Evolutionary conservation across 2,113 vertebrate species (phyloP), one percentile per base, ranked within the genome.

Genomic region (Sula dactylatra): DNA sequence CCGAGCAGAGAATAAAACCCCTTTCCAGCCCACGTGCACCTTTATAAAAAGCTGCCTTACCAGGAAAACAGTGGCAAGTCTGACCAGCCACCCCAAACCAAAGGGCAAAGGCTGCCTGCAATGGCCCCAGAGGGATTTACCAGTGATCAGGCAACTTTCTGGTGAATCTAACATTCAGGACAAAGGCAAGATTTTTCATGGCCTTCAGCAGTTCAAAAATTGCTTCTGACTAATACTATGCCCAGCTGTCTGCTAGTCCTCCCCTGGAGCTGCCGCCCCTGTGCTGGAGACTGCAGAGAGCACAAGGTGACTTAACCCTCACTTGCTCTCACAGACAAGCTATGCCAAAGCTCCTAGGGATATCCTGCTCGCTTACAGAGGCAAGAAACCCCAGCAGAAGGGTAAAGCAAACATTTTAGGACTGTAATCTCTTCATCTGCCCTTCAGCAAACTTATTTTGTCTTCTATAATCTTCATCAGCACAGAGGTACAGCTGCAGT

Each of bases 221-320:
- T 40, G 21, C 74, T 90, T 65, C 58, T 73, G 49, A 31, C 31
- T 66, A 9, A 8, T 65, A 54, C 50, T 66, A 5, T 16, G 31
- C 5, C 21, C 59, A 88, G 31, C 16, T 77, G 49, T 31, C 24
- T 80, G 62, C 40, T 72, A 1, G 0, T 38, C 10, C 45, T 77
- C 27, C 49, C 42, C 29, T 81, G 50, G 34, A 70, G 42, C 16
- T 54, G 40, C 47, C 16, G 4, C 4, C 34, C 8, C 40, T 38
- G 19, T n/a, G 16, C 29, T n/a, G 9, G 44, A 44, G 44, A 38
- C 44, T 52, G 49, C 47, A 88, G 66, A 31, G 16, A 80, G 7
- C 36, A 55, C 0, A 0, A 88, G 13, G 13, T 18, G 7, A 59
- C 27, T 44, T 61, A 61, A 82, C 24, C 19, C 10, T 67, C 20